A percentile compares a stretch with the other conserved stretches of the same genome.
Evolutionary conservation across 1,140 invertebrate genomes (phyloP).

Genomic region (Sitobion miscanthi): DNA sequence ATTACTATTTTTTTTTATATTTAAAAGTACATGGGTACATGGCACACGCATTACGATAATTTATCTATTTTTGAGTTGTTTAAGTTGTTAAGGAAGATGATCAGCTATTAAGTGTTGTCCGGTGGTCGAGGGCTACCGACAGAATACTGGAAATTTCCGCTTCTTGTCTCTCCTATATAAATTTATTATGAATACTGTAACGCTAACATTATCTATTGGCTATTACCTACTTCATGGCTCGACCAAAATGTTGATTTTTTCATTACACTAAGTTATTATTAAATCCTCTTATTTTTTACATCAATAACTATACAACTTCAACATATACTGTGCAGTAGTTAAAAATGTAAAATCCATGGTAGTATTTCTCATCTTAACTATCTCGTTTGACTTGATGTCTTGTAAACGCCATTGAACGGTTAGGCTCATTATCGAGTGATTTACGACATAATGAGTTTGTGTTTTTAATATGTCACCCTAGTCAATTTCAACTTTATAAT

Average conservation of each 20-base stretch:
- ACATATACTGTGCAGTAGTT: background rate
- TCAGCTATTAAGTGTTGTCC: background rate
- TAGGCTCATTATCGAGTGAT: constrained; percentile 2
- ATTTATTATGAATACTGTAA: background rate
- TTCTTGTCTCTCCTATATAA: background rate
- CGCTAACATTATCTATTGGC: background rate
- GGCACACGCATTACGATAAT: background rate
- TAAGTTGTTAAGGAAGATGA: background rate
- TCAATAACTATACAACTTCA: background rate
- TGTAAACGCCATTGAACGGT: background rate
- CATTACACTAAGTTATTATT: background rate
- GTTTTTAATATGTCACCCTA: background rate
- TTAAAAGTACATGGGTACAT: background rate
- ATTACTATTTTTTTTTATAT: background rate
- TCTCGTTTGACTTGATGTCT: background rate
- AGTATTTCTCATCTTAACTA: background rate
- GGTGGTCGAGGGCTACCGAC: background rate
- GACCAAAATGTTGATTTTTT: background rate
- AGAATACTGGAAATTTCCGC: background rate
- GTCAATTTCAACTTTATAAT: background rate
- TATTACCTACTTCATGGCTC: background rate
- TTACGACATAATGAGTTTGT: constrained; percentile 7
- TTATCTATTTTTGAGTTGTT: background rate
- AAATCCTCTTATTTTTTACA: background rate
- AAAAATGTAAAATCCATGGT: background rate